Percentiles rank a stretch among this genome's conserved stretches.
Evolutionary conservation across 2,888 invertebrate species (phyloP).

Genomic region (Ochropleura leucogaster): DNA sequence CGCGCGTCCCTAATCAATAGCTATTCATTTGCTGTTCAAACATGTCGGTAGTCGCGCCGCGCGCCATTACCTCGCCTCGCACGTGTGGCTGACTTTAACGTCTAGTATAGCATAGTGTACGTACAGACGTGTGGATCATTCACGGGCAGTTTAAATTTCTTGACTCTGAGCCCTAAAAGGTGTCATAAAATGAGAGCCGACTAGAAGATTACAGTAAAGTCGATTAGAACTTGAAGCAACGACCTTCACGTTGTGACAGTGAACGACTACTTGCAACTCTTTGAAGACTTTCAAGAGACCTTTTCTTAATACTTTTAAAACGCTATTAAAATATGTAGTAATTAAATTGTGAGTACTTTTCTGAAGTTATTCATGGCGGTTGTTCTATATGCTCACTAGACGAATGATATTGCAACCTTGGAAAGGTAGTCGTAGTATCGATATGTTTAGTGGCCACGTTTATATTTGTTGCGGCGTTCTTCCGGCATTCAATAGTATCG

Average conservation of each 20-base stretch:
- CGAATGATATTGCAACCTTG: neutral
- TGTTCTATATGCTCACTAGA: neutral
- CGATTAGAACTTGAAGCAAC: neutral
- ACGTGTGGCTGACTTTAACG: neutral
- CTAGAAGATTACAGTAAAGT: neutral
- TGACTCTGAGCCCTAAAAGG: neutral
- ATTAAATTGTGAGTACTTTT: slow-evolving; percentile 18
- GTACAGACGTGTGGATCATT: neutral
- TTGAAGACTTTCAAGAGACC: slow-evolving; percentile 12
- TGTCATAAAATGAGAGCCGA: slow-evolving; percentile 23
- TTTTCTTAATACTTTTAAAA: slow-evolving; percentile 12
- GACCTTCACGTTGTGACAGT: slow-evolving; percentile 17
- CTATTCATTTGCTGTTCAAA: slow-evolving; percentile 22
- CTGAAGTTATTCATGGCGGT: slow-evolving; percentile 17
- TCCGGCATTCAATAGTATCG: neutral
- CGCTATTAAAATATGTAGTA: slow-evolving; percentile 10
- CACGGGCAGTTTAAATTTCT: neutral
- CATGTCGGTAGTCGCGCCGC: slow-evolving; percentile 9
- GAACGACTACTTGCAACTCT: slow-evolving; percentile 14
- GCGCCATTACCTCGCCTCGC: neutral
- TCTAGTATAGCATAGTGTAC: neutral
- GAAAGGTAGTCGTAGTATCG: neutral
- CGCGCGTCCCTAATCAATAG: slow-evolving; percentile 17
- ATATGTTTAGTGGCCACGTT: neutral
- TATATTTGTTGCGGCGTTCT: slow-evolving; percentile 18